phyloP scores from a whole-genome alignment of 2,888 invertebrate genomes.

The Chrysopilus asiliformis region DNA sequence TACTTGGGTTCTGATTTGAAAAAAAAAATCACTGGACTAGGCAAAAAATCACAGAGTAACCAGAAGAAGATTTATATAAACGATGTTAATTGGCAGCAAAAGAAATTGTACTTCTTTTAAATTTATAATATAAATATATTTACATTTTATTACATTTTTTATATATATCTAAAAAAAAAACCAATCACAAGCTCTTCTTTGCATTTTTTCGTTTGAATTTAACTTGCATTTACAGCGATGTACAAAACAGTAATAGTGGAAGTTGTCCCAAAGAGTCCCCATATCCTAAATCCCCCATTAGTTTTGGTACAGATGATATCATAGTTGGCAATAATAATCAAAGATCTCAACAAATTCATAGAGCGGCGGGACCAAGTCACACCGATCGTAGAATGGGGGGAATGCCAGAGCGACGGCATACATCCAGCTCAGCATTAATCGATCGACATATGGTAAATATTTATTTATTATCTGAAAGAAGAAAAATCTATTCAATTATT shows the following conservation, averaged over 20 bases:
- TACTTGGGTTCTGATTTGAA: too few relatives aligned
- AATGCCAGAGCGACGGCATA: constrained; percentile 15
- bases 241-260: constrained; percentile 36
- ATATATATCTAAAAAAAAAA: constrained; percentile 18
- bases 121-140: constrained; percentile 17
- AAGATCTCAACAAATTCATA: constrained; percentile 22
- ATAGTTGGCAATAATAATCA: constrained; percentile 19
- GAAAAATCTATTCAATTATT: too few relatives aligned
- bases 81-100: too few relatives aligned
- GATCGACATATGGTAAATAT: constrained; percentile 24
- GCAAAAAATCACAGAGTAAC: too few relatives aligned
- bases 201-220: constrained; percentile 12
- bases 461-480: too few relatives aligned
- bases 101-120: too few relatives aligned
- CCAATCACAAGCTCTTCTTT: constrained; percentile 10
- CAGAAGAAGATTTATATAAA: too few relatives aligned
- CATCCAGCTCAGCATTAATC: constrained; percentile 25
- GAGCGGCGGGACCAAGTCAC: constrained; percentile 22
- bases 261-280: constrained; percentile 25
- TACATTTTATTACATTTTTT: constrained; percentile 32
- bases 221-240: constrained; percentile 28
- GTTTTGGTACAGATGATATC: constrained; percentile 15
- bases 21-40: too few relatives aligned
- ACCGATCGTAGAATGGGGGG: constrained; percentile 12
- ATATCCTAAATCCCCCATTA: constrained; percentile 15